Percentiles rank a stretch among this genome's conserved stretches.
phyloP scores from a whole-genome alignment of 2,888 invertebrate species.

The Drosophila infuscata region DNA sequence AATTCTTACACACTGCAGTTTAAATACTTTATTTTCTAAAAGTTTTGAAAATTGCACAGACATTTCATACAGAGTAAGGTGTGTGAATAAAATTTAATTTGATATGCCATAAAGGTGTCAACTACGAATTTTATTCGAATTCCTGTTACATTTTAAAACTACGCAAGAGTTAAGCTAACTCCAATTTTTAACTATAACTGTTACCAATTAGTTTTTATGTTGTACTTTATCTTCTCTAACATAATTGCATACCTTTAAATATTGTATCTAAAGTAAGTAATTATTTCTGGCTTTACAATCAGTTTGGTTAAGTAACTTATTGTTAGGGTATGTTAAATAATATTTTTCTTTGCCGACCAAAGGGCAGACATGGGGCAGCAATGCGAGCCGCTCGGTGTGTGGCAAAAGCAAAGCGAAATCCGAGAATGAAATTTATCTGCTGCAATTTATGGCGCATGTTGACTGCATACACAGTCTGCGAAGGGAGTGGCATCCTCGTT shows the following conservation, averaged over 20 bases:
- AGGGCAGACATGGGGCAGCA: constrained; percentile 47
- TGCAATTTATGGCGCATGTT: constrained; percentile 69
- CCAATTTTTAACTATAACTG: background rate
- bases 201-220: background rate
- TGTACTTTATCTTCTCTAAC: background rate
- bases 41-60: background rate
- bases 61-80: background rate
- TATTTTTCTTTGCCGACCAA: constrained; percentile 60
- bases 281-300: background rate
- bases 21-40: constrained; percentile 16
- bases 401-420: constrained; percentile 56
- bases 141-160: background rate
- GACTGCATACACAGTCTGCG: constrained; percentile 15
- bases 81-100: background rate
- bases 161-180: background rate
- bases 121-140: background rate
- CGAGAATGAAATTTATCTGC: constrained; percentile 76
- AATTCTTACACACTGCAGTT: constrained; percentile 22
- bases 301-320: rapidly evolving
- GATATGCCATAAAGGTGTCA: background rate
- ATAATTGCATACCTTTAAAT: background rate
- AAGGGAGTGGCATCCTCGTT: constrained; percentile 58
- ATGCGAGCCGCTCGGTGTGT: constrained; percentile 15
- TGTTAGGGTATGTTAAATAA: constrained; percentile 48
- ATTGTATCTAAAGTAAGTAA: background rate